Base-by-base conservation (phyloP, 2,888 invertebrate genomes). In the Marasmarcha lunaedactyla region DNA sequence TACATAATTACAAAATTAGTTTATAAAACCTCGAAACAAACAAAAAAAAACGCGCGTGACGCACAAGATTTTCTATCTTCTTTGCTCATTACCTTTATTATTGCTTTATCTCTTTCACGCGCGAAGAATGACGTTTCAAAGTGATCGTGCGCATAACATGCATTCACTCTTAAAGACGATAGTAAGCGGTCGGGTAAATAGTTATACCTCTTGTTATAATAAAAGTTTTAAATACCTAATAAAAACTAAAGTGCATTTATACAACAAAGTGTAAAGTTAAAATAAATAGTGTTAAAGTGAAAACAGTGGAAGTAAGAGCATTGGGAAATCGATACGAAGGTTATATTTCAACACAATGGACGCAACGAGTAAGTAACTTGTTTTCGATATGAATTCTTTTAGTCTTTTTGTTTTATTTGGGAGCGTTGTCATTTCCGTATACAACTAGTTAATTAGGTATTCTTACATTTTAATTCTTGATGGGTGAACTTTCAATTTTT, bases 361-460 rank as follows among this genome's bases (percentile, higher is more conserved):
- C 71, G 81, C 81, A 60, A 81, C 81, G 52, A 76, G 81, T 81
- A 60, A 81, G 79, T 70, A 64, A 64, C 62, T 58, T 57, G 61
- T 63, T 66, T 52, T 50, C 4, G 30, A 30, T 27, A 12, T 26
- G 1, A 14, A 15, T 14, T 34, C 13, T 15, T 40, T 38, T 15
- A 12, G 33, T 30, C 26, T 12, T 14, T 26, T 26, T 33, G 14
- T 13, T 38, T 35, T n/a, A 41, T n/a, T n/a, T n/a, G n/a, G n/a
- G n/a, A n/a, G n/a, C n/a, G n/a, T n/a, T n/a, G n/a, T n/a, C n/a
- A n/a, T n/a, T n/a, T n/a, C n/a, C n/a, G n/a, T n/a, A n/a, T n/a
- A n/a, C n/a, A n/a, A n/a, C n/a, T n/a, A n/a, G n/a, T n/a, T n/a
- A n/a, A n/a, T n/a, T n/a, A n/a, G n/a, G n/a, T n/a, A n/a, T n/a